phyloP scores from a whole-genome alignment of 2,888 invertebrate genomes.

The Caenorhabditis sp. region DNA sequence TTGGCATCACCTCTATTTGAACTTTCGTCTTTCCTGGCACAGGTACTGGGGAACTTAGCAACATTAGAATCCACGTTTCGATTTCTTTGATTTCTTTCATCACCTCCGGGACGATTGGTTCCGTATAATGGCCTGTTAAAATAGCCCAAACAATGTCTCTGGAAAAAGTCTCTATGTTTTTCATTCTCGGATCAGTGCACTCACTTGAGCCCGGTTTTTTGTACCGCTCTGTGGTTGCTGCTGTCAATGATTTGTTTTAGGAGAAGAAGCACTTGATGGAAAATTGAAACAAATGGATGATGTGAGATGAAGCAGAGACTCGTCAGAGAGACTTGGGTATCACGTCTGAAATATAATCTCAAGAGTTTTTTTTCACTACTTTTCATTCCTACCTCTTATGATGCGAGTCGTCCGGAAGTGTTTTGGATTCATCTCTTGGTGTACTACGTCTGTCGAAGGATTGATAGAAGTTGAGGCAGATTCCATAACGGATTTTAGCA shows the following conservation, averaged over 20 bases:
- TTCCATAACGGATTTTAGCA: slow-evolving; percentile 94
- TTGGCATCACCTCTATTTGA: slow-evolving; percentile 89
- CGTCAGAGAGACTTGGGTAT: slow-evolving; percentile 88
- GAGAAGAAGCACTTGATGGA: slow-evolving; percentile 97
- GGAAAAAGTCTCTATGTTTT: slow-evolving; percentile 67
- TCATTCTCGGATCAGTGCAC: neutral
- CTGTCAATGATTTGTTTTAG: slow-evolving; percentile 97
- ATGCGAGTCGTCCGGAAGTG: slow-evolving; percentile 24
- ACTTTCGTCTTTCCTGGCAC: slow-evolving; percentile 96
- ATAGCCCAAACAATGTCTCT: slow-evolving; percentile 98
- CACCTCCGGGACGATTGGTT: slow-evolving; percentile 88
- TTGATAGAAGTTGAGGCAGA: slow-evolving; percentile 93
- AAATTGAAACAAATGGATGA: slow-evolving; percentile 98
- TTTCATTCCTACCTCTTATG: slow-evolving; percentile 10
- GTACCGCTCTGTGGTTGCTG: slow-evolving; percentile 90
- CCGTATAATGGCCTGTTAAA: slow-evolving; percentile 87
- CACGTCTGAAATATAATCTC: slow-evolving; percentile 62
- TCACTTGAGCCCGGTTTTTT: slow-evolving; percentile 67
- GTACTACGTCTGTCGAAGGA: slow-evolving; percentile 65
- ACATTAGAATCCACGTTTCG: slow-evolving; percentile 97
- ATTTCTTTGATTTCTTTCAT: slow-evolving; percentile 97
- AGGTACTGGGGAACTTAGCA: slow-evolving; percentile 97
- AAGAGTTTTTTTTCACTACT: no score
- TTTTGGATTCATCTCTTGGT: slow-evolving; percentile 38
- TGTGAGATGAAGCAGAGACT: slow-evolving; percentile 98